Conservation (phyloP, 64 coral and sea anemone genomes). For the Dendronephthya gigantea region DNA sequence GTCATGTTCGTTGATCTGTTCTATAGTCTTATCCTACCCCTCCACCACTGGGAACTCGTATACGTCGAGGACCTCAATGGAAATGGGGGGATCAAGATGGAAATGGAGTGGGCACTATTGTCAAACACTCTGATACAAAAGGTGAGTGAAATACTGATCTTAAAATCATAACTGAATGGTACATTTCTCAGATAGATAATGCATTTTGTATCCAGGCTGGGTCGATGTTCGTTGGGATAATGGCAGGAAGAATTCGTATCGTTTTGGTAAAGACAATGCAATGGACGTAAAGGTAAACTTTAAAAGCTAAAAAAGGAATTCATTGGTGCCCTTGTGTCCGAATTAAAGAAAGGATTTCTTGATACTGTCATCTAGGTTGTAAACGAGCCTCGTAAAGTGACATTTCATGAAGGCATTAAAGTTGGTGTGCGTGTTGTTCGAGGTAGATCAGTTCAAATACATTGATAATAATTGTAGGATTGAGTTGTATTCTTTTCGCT, state of each 20-base stretch:
- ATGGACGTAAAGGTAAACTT: slow-evolving; percentile 55
- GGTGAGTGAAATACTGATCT: slow-evolving; percentile 11
- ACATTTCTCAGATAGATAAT: too few species aligned
- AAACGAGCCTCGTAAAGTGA: slow-evolving; percentile 23
- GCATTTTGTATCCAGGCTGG: slow-evolving; percentile 56
- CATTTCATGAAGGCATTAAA: slow-evolving; percentile 30
- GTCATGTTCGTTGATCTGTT: too few species aligned
- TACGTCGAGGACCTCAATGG: slow-evolving; percentile 57
- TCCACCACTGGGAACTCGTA: slow-evolving; percentile 40
- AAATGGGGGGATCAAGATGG: slow-evolving; percentile 53
- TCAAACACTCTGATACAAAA: slow-evolving; percentile 24
- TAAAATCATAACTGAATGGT: neutral
- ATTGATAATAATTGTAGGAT: neutral
- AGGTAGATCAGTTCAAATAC: neutral
- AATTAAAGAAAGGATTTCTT: too few species aligned
- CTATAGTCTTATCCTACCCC: slow-evolving; percentile 39
- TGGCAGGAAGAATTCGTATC: slow-evolving; percentile 52
- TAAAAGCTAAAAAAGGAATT: too few species aligned
- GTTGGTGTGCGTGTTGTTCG: slow-evolving; percentile 32
- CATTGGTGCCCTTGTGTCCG: too few species aligned
- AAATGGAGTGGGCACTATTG: slow-evolving; percentile 43
- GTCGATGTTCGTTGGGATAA: slow-evolving; percentile 57
- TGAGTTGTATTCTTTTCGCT: too few species aligned
- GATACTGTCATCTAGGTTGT: slow-evolving; percentile 23
- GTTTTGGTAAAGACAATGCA: slow-evolving; percentile 58